Percentiles rank a stretch among this genome's conserved stretches.
Evolutionary conservation across 2,113 vertebrate genomes (phyloP).

Genomic region (Hirundichthys speculiger): DNA sequence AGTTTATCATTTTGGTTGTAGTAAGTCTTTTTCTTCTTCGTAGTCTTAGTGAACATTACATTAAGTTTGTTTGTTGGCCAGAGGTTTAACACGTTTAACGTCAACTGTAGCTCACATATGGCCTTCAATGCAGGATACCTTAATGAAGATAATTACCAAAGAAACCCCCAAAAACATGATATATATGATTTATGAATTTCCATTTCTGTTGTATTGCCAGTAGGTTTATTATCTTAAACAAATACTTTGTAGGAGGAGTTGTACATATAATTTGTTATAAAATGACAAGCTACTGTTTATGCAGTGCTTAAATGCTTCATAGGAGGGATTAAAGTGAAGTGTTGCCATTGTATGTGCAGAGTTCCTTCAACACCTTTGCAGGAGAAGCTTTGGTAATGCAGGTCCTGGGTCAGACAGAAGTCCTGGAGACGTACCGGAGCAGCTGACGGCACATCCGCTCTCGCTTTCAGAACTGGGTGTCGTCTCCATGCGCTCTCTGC

Average conservation of each 20-base stretch:
- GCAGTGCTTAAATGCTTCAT: neutral
- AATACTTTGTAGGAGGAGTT: neutral
- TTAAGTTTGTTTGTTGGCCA: too few relatives aligned
- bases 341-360: neutral
- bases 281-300: neutral
- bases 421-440: neutral
- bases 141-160: too few relatives aligned
- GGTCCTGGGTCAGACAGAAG: conserved; percentile 68
- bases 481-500: conserved; percentile 21
- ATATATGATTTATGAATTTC: neutral
- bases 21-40: too few relatives aligned
- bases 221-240: neutral
- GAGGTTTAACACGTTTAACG: too few relatives aligned
- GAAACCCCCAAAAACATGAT: too few relatives aligned
- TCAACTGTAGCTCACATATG: too few relatives aligned
- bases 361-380: conserved; percentile 64
- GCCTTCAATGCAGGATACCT: neutral
- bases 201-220: neutral
- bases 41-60: too few relatives aligned
- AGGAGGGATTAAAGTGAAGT: neutral
- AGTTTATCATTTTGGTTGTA: too few relatives aligned
- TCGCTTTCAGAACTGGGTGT: conserved; percentile 7
- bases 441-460: neutral
- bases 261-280: neutral
- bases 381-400: conserved; percentile 76